Evolutionary conservation across 2,888 invertebrate species (phyloP).

Genomic region (Ophion obscuratus): DNA sequence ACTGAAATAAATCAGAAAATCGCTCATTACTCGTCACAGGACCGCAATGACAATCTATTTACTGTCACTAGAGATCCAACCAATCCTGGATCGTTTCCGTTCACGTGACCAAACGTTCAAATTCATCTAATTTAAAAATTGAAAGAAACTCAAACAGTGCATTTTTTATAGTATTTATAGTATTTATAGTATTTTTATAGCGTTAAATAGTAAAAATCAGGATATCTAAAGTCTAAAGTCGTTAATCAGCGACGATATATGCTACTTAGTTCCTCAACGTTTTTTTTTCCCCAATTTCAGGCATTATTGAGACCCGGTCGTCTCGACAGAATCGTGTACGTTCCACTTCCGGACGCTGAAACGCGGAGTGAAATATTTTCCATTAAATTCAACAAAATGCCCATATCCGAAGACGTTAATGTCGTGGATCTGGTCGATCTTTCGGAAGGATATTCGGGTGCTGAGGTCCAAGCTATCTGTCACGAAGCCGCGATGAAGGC

Average conservation of each 20-base stretch:
- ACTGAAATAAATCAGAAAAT: too few species aligned
- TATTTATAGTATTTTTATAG: too few species aligned
- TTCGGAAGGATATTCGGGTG: slow-evolving; percentile 96
- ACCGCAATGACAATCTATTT: too few species aligned
- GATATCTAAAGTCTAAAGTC: not conserved
- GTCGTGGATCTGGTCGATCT: slow-evolving; percentile 88
- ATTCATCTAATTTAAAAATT: too few species aligned
- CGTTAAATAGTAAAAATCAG: not conserved
- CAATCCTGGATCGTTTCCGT: too few species aligned
- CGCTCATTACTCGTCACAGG: too few species aligned
- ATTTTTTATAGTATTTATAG: too few species aligned
- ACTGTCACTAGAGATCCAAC: too few species aligned
- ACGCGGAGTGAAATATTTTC: slow-evolving; percentile 93
- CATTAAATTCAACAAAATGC: slow-evolving; percentile 91
- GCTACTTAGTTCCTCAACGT: not conserved
- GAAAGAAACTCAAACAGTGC: too few species aligned
- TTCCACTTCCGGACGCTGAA: slow-evolving; percentile 93
- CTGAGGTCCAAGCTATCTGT: slow-evolving; percentile 95
- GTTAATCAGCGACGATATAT: not conserved
- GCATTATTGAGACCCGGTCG: slow-evolving; percentile 96
- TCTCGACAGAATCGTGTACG: slow-evolving; percentile 95
- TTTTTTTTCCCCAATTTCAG: slow-evolving; percentile 77
- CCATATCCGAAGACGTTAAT: slow-evolving; percentile 87
- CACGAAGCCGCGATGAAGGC: slow-evolving; percentile 96
- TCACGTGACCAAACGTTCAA: too few species aligned